Evolutionary conservation across 2,797 vertebrate genomes (phyloP).

Genomic region (Trachops cirrhosus): DNA sequence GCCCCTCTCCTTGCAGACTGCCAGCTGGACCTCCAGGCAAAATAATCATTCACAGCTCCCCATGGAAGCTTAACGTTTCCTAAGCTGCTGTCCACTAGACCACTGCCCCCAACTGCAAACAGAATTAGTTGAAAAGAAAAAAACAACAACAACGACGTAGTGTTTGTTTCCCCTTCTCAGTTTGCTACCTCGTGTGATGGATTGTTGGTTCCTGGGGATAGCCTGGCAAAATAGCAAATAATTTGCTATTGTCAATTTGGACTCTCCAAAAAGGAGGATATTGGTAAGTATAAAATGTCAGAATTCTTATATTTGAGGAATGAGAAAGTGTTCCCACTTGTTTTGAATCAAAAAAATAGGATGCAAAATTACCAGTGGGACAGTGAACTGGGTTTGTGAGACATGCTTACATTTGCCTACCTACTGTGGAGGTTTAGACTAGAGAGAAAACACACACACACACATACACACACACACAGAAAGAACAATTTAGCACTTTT

Average conservation of each 20-base stretch:
- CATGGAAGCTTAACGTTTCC: neutral
- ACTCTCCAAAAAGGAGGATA: neutral
- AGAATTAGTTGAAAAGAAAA: neutral
- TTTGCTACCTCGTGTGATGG: neutral
- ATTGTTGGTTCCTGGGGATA: neutral
- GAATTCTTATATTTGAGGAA: neutral
- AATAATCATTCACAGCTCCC: neutral
- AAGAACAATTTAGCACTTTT: neutral
- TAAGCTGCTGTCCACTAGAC: neutral
- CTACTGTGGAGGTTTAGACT: neutral
- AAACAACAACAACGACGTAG: neutral
- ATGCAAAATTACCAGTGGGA: neutral
- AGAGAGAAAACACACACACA: neutral
- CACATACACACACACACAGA: neutral
- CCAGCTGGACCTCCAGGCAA: neutral
- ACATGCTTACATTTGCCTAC: neutral
- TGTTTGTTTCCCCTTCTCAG: neutral
- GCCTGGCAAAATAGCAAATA: neutral
- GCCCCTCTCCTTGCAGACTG: neutral
- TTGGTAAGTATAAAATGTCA: neutral
- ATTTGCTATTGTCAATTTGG: neutral
- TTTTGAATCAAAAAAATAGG: neutral
- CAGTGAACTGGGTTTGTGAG: neutral
- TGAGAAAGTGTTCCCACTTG: neutral
- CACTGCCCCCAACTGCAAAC: neutral